A percentile compares a stretch with the other conserved stretches of the same genome.
phyloP scores from a whole-genome alignment of 2,888 invertebrate species.

The Dryococelus australis region DNA sequence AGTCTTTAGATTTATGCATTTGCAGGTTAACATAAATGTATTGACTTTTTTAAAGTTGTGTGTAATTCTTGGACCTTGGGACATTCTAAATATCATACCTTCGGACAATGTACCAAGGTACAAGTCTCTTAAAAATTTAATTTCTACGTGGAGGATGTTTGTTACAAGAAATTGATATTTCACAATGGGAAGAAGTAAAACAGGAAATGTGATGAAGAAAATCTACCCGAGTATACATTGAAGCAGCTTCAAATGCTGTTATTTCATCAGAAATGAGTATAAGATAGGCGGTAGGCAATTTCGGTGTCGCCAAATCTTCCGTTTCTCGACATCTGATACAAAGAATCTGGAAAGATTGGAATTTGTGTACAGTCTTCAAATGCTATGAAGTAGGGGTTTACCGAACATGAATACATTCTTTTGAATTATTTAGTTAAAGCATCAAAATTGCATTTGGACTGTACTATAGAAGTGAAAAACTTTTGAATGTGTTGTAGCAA shows the following conservation, averaged over 20 bases:
- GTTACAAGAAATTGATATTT: too few species aligned
- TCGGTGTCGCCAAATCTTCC: neutral
- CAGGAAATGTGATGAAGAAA: neutral
- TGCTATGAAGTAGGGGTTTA: neutral
- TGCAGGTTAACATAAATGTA: too few species aligned
- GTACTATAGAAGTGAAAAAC: neutral
- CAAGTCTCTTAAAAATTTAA: too few species aligned
- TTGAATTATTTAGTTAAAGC: neutral
- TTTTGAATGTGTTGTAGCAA: neutral
- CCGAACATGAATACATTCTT: neutral
- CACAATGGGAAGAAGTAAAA: too few species aligned
- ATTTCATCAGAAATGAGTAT: neutral
- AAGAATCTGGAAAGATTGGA: neutral
- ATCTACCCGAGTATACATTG: neutral
- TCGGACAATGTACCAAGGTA: too few species aligned
- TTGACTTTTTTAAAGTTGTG: too few species aligned
- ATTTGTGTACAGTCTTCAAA: neutral
- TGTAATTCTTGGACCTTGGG: too few species aligned
- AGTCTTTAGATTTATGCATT: too few species aligned
- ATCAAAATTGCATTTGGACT: neutral
- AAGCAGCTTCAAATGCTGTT: neutral
- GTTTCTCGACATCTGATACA: neutral
- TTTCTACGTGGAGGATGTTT: too few species aligned
- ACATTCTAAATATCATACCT: too few species aligned
- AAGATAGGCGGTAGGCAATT: neutral